Percentiles rank a stretch among this genome's conserved stretches.
These are phyloP conservation scores for Platorchestia sp. DNA, from an alignment of 1,140 invertebrate genomes.

Conservation along the genomic window DNA sequence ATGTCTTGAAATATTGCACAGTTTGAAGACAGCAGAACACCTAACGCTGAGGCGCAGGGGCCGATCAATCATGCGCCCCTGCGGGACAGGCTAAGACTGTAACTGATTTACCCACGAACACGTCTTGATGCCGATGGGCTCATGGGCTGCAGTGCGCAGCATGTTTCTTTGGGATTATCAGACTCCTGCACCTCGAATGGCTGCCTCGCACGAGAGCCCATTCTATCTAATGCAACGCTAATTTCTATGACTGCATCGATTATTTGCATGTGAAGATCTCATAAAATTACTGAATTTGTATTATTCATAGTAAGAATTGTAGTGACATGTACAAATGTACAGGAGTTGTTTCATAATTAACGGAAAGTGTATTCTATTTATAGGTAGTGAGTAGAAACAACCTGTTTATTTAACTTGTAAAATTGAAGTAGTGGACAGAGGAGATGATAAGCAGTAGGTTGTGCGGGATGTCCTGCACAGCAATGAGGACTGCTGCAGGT, in stretches of 20 bases:
- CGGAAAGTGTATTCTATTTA: no score
- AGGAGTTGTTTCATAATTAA: no score
- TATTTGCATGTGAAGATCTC: neutral
- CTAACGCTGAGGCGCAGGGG: neutral
- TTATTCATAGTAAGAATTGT: no score
- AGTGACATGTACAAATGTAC: no score
- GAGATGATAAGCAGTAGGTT: no score
- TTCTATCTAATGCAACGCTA: neutral
- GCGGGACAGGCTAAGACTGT: conserved; percentile 11
- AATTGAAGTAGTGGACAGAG: no score
- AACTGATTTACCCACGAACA: neutral
- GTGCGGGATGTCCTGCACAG: no score
- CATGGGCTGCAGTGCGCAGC: neutral
- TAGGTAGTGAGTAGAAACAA: no score
- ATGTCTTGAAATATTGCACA: neutral
- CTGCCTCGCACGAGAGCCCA: neutral
- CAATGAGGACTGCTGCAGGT: no score
- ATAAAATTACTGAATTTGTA: no score
- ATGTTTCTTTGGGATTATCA: neutral
- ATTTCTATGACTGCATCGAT: neutral
- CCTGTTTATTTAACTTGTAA: no score
- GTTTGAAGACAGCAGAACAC: neutral
- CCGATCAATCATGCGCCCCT: neutral
- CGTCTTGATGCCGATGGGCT: neutral
- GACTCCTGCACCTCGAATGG: neutral